Base-by-base conservation (phyloP, 2,888 invertebrate species). In the Phaonia tiefii region DNA sequence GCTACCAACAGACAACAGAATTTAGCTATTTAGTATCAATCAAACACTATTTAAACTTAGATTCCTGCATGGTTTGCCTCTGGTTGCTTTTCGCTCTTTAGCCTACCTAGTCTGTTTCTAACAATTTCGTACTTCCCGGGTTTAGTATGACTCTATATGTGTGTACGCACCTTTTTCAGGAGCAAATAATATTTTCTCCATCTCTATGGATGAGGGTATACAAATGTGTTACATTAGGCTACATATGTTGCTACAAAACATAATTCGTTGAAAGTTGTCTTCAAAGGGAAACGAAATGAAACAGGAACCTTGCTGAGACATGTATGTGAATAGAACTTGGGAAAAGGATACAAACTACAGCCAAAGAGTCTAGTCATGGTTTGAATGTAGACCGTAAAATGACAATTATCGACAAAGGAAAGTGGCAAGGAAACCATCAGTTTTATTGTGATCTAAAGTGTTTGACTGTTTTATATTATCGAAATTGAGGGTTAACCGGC, bases 401-500 rank as follows among this genome's bases (percentile, higher is more conserved):
- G 51, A 42, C 3, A 54, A 11, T 39, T n/a, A 31, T 8, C 20
- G 58, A 22, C 51, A 51, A 13, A 46, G 39, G 8, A n/a, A n/a
- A n/a, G 37, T 25, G n/a, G 42, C 26, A 31, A 44, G 2, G 44
- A 44, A 10, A 44, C 13, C 4, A 44, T 13, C 7, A 8, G 44
- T n/a, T 44, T 2, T 13, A 8, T 4, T 44, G 11, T n/a, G n/a
- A 13, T 8, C 13, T 44, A n/a, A 2, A 44, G 44, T 44, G 44
- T 44, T 44, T 44, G 44, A 2, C 7, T 44, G 44, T 44, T 44
- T 44, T 87, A 87, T 86, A 86, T 87, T 86, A 86, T 86, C 86
- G 87, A 87, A 87, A 87, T 87, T 87, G 87, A 87, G 87, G 87
- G 87, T 87, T 87, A 87, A 87, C 87, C 87, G 87, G 87, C 87